Percentiles rank a stretch among this genome's conserved stretches.
These are phyloP conservation scores for Agrilus biguttatus DNA, from an alignment of 2,888 invertebrate species.

Conservation along the genomic window DNA sequence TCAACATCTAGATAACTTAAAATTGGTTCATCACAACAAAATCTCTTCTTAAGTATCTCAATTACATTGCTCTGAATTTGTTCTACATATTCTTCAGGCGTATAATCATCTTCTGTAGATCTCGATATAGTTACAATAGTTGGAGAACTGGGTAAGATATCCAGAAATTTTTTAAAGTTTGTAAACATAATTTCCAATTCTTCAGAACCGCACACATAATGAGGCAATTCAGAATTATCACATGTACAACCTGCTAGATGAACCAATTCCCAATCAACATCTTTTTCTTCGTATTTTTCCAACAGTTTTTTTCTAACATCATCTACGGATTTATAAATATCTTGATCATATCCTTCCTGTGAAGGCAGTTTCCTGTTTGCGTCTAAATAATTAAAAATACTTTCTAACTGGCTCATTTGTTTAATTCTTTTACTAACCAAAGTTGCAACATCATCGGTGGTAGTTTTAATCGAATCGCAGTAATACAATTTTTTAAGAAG, in stretches of 20 bases:
- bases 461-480: constrained; percentile 38
- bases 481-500: constrained; percentile 52
- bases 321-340: constrained; percentile 22
- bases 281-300: constrained; percentile 41
- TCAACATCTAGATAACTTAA: constrained; percentile 29
- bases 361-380: constrained; percentile 39
- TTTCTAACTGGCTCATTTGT: constrained; percentile 53
- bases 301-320: constrained; percentile 37
- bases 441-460: constrained; percentile 15
- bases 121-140: constrained; percentile 68
- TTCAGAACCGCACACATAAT: constrained; percentile 58
- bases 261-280: constrained; percentile 65
- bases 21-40: constrained; percentile 36
- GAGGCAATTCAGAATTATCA: constrained; percentile 72
- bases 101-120: constrained; percentile 80
- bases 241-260: constrained; percentile 82
- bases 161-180: constrained; percentile 44
- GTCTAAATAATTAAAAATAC: constrained; percentile 51
- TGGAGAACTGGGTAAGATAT: constrained; percentile 44
- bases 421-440: constrained; percentile 34
- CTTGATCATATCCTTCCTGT: constrained; percentile 23
- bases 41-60: constrained; percentile 38
- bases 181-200: constrained; percentile 51
- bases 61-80: constrained; percentile 57
- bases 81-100: constrained; percentile 71